Evolutionary conservation across 2,888 invertebrate species (phyloP).

Genomic region (Microctonus brassicae): DNA sequence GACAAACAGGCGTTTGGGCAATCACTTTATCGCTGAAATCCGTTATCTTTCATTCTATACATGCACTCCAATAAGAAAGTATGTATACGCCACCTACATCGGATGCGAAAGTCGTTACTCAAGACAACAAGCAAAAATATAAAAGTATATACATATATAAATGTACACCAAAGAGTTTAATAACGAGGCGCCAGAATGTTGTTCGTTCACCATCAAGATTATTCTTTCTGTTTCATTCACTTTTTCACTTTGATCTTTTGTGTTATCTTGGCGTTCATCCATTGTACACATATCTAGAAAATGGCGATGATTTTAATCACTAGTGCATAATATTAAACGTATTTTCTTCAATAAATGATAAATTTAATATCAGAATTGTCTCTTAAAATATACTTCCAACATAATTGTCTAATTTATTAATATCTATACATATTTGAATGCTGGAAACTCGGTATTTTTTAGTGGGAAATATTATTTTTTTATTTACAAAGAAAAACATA

Average conservation of each 20-base stretch:
- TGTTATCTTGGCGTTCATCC: slow-evolving; percentile 33
- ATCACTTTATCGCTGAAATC: slow-evolving; percentile 27
- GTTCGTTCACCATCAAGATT: background rate
- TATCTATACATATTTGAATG: too few species aligned
- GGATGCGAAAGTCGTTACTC: slow-evolving; percentile 35
- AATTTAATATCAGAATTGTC: background rate
- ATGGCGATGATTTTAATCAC: slow-evolving; percentile 33
- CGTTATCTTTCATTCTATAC: background rate
- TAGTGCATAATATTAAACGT: background rate
- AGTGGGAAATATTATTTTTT: too few species aligned
- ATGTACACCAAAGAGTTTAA: background rate
- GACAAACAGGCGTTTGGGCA: background rate
- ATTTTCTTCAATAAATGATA: background rate
- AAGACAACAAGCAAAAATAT: slow-evolving; percentile 15
- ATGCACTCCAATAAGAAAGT: background rate
- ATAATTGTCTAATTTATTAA: too few species aligned
- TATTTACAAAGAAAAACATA: too few species aligned
- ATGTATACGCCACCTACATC: background rate
- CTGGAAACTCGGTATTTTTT: too few species aligned
- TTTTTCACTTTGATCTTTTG: background rate
- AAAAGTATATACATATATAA: background rate
- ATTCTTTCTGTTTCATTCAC: background rate
- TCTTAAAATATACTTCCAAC: too few species aligned
- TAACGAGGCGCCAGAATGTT: background rate
- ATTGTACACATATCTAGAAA: slow-evolving; percentile 37